These are phyloP conservation scores for Oxytorus armatus DNA, from an alignment of 2,888 invertebrate genomes.

Conservation along the genomic window DNA sequence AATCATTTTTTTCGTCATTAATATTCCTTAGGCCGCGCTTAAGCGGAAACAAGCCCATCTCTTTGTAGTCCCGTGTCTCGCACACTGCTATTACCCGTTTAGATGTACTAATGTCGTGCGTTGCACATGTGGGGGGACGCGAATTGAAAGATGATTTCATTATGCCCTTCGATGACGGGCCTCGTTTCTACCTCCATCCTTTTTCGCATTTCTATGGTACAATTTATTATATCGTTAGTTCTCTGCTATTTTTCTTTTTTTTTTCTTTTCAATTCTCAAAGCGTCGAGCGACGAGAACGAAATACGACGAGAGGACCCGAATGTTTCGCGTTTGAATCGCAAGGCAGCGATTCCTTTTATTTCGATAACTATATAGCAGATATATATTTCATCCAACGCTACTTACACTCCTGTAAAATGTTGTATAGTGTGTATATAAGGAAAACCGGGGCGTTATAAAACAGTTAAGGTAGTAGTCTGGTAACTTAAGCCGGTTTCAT, in stretches of 20 bases:
- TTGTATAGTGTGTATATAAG: no score
- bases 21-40: background rate
- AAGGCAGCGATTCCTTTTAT: background rate
- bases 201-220: slow-evolving; percentile 12
- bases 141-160: slow-evolving; percentile 23
- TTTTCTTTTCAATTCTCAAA: background rate
- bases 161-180: slow-evolving; percentile 17
- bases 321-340: no score
- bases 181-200: background rate
- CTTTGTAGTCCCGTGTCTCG: slow-evolving; percentile 6
- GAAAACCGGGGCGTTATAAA: no score
- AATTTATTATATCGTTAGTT: slow-evolving; percentile 13
- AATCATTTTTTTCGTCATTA: slow-evolving; percentile 35
- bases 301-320: background rate
- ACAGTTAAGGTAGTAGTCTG: no score
- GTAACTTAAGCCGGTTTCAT: no score
- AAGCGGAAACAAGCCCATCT: background rate
- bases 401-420: no score
- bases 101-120: background rate
- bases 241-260: no score
- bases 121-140: background rate
- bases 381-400: no score
- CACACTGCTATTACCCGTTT: slow-evolving; percentile 6
- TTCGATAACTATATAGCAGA: background rate
- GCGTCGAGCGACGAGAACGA: background rate